Percentiles rank a stretch among this genome's conserved stretches.
These are phyloP conservation scores for Odontomachus brunneus DNA, from an alignment of 1,140 invertebrate genomes.

Conservation along the genomic window DNA sequence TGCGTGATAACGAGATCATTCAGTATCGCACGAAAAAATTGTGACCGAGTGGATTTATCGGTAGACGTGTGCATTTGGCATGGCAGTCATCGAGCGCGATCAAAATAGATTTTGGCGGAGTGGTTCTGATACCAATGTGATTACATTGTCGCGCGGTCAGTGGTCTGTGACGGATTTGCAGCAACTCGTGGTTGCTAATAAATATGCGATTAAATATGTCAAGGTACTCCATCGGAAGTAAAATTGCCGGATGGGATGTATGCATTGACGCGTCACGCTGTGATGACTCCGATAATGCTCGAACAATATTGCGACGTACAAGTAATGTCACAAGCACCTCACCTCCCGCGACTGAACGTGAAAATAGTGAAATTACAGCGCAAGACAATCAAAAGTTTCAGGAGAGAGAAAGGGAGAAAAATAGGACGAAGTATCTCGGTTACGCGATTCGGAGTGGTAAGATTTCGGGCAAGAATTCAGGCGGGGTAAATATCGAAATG, in stretches of 20 bases:
- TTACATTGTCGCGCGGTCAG: constrained; percentile 61
- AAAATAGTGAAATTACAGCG: no score
- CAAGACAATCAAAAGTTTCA: no score
- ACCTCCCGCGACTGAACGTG: background rate
- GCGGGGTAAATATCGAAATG: background rate
- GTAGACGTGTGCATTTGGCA: constrained; percentile 23
- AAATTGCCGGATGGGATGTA: constrained; percentile 8
- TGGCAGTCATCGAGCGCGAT: constrained; percentile 47
- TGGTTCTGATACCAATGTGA: constrained; percentile 59
- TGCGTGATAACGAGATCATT: constrained; percentile 20
- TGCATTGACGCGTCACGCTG: background rate
- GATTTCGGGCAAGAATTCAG: background rate
- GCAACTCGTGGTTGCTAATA: constrained; percentile 70
- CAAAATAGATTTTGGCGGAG: constrained; percentile 68
- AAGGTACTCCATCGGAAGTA: constrained; percentile 23
- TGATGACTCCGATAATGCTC: background rate
- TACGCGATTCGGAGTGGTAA: background rate
- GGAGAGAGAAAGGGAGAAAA: no score
- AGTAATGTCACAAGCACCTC: background rate
- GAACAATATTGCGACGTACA: background rate
- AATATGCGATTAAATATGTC: constrained; percentile 59
- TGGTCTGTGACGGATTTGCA: constrained; percentile 61
- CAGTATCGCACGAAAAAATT: constrained; percentile 36
- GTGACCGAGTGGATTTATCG: constrained; percentile 29
- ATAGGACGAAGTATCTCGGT: no score